A percentile compares a stretch with the other conserved stretches of the same genome.
Evolutionary conservation across 1,140 invertebrate species (phyloP).

Genomic region (Leptinotarsa undecemlineata): DNA sequence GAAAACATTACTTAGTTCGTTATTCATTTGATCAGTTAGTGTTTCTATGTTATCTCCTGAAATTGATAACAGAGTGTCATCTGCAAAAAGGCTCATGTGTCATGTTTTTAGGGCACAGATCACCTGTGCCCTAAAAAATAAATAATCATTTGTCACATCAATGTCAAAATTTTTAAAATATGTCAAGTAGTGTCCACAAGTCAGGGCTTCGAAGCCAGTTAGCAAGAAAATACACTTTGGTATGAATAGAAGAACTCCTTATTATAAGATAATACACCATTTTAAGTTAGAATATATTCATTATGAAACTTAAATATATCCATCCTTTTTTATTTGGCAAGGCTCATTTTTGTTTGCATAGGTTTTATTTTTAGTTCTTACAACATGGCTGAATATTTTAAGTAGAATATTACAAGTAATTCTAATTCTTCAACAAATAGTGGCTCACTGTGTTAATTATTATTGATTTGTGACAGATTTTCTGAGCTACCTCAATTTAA

Average conservation of each 20-base stretch:
- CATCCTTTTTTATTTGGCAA: conserved; percentile 23
- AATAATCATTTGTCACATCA: not conserved
- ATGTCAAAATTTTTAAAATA: conserved; percentile 23
- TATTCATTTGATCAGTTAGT: too few relatives aligned
- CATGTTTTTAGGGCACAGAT: too few relatives aligned
- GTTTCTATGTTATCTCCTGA: too few relatives aligned
- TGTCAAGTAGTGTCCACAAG: conserved; percentile 26
- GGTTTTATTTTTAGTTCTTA: conserved; percentile 28
- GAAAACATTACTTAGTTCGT: too few relatives aligned
- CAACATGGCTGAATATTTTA: conserved; percentile 8
- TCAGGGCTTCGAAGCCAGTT: conserved; percentile 19
- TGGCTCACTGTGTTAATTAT: too few relatives aligned
- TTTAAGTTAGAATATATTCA: not conserved
- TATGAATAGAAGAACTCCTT: not conserved
- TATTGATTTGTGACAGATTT: not conserved
- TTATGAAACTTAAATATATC: not conserved
- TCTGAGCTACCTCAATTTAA: not conserved
- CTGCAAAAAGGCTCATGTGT: too few relatives aligned
- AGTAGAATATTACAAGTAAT: not conserved
- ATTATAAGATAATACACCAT: not conserved
- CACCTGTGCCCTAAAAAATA: too few relatives aligned
- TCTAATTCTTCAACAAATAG: too few relatives aligned
- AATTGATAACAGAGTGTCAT: too few relatives aligned
- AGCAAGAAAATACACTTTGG: conserved; percentile 21
- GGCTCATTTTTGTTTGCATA: conserved; percentile 22